Percentiles rank a stretch among this genome's conserved stretches.
These are phyloP conservation scores for Cosmia trapezina DNA, from an alignment of 2,888 invertebrate genomes.

Conservation along the genomic window DNA sequence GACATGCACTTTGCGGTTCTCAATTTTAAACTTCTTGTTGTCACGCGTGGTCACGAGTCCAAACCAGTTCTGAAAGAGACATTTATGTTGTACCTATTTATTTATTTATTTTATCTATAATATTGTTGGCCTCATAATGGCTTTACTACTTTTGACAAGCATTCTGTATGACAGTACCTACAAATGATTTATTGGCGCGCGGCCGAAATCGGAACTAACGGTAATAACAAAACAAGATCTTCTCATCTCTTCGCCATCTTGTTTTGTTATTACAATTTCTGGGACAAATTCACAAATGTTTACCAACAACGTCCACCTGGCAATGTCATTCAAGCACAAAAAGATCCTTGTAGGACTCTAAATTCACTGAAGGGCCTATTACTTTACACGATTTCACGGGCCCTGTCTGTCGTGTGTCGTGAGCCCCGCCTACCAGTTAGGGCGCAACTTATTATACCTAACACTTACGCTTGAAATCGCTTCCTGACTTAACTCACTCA, in stretches of 20 bases:
- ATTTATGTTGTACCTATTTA: neutral
- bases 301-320: no score
- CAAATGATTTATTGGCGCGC: neutral
- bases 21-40: slow-evolving; percentile 84
- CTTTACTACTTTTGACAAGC: neutral
- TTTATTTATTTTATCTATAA: neutral
- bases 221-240: no score
- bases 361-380: no score
- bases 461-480: no score
- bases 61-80: slow-evolving; percentile 88
- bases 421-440: no score
- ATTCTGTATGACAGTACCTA: neutral
- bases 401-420: no score
- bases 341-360: no score
- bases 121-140: neutral
- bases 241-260: neutral
- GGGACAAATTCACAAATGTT: no score
- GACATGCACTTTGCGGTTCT: slow-evolving; percentile 86
- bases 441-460: no score
- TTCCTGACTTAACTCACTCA: no score
- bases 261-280: neutral
- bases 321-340: no score
- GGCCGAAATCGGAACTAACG: neutral
- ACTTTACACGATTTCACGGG: no score
- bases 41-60: slow-evolving; percentile 90